phyloP scores from a whole-genome alignment of 1,140 invertebrate genomes.

The Oedothorax gibbosus region DNA sequence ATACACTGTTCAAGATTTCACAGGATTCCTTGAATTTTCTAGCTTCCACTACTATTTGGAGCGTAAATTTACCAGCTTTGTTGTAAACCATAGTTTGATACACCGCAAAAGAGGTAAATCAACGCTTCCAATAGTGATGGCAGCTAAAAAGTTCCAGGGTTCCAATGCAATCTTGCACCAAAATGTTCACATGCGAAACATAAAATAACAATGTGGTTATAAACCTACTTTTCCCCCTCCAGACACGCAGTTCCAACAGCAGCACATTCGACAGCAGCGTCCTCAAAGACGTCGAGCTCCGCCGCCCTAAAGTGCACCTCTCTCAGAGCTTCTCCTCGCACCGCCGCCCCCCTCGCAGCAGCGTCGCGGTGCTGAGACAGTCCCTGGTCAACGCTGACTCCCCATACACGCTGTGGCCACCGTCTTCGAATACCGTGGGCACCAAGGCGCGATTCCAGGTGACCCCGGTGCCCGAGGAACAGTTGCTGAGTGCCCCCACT shows the following conservation, averaged over 20 bases:
- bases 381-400: constrained; percentile 38
- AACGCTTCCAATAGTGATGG: too few species aligned
- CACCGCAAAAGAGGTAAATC: too few species aligned
- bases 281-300: constrained; percentile 36
- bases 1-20: too few species aligned
- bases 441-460: constrained; percentile 14
- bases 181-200: too few species aligned
- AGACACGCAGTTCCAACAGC: background rate
- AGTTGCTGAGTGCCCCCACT: background rate
- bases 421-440: background rate
- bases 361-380: constrained; percentile 40
- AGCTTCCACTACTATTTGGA: too few species aligned
- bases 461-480: constrained; percentile 44
- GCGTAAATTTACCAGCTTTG: too few species aligned
- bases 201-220: background rate
- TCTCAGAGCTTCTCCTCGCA: background rate
- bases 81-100: too few species aligned
- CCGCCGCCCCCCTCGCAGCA: background rate
- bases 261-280: background rate
- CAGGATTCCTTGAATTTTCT: too few species aligned
- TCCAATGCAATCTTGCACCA: too few species aligned
- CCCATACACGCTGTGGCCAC: constrained; percentile 54
- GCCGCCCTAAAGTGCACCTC: constrained; percentile 8
- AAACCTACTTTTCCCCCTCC: background rate
- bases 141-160: too few species aligned